Evolutionary conservation across 2,888 invertebrate species (phyloP).

Genomic region (Phasia obesa): DNA sequence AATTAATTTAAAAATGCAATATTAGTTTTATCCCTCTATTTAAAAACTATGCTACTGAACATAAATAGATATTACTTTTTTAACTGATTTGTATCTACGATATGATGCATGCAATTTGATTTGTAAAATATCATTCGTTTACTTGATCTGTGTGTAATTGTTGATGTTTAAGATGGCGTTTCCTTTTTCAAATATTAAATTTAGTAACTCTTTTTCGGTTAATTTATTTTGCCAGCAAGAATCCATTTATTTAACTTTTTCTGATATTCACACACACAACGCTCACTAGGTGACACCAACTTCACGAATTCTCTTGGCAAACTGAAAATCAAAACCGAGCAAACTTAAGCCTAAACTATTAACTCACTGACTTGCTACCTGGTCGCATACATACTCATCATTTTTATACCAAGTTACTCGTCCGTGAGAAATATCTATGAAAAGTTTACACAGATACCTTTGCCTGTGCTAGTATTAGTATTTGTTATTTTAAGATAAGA

Average conservation of each 20-base stretch:
- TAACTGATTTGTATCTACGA: background rate
- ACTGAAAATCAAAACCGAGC: slow-evolving; percentile 50
- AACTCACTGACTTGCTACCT: slow-evolving; percentile 47
- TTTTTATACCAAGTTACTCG: slow-evolving; percentile 2
- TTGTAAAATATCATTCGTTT: background rate
- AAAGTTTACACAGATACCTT: slow-evolving; percentile 50
- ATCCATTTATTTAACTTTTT: slow-evolving; percentile 39
- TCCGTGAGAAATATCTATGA: background rate
- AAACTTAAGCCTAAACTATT: slow-evolving; percentile 33
- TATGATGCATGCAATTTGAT: background rate
- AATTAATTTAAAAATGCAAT: background rate
- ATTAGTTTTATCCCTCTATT: background rate
- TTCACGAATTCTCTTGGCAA: slow-evolving; percentile 63
- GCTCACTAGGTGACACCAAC: slow-evolving; percentile 40
- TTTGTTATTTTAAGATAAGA: slow-evolving; percentile 53
- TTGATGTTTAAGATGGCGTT: slow-evolving; percentile 57
- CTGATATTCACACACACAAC: slow-evolving; percentile 42
- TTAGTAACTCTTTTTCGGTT: slow-evolving; percentile 45
- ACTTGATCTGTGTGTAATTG: slow-evolving; percentile 16
- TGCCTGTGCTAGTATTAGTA: slow-evolving; percentile 1
- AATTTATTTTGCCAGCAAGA: slow-evolving; percentile 43
- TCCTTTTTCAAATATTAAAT: slow-evolving; percentile 25
- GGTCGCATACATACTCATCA: slow-evolving; percentile 45
- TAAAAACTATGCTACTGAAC: background rate
- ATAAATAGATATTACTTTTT: slow-evolving; percentile 6